Base-by-base conservation (phyloP, 2,113 vertebrate genomes). In the Brienomyrus longianalis region DNA sequence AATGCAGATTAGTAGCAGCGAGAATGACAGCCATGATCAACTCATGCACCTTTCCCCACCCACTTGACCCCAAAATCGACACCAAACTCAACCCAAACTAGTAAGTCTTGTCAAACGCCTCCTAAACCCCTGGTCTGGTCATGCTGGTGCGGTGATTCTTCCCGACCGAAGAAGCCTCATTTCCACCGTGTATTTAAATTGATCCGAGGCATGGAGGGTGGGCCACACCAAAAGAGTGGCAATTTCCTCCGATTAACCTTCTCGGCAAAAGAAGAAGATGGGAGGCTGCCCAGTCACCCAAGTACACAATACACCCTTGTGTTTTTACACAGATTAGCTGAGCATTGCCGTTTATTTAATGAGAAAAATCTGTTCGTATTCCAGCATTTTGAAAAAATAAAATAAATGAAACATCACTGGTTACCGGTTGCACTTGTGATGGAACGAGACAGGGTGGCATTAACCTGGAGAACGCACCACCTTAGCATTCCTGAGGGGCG, bases 271-370 rank as follows among this genome's bases (percentile, higher is more conserved):
- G 45, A 47, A 77, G 45, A 15, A 83, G 77, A 39, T 6, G 27
- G 48, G n/a, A 27, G 51, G 35, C 27, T 50, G 21, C 54, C 31
- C 39, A 89, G 39, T 62, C n/a, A 45, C 52, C 39, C 48, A 31
- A 89, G 88, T 15, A 83, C 48, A 89, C 70, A 80, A 52, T n/a
- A 31, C 27, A 52, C 45, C 52, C 6, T 54, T 48, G 54, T 27
- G 89, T 80, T 84, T 89, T 85, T 85, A 84, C 17, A 47, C 59
- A 47, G 89, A 89, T 48, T 85, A 89, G 39, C 54, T 35, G 56
- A 27, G 10, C 31, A 39, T 89, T 35, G 21, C 2, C n/a, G 31
- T 62, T 85, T 89, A 89, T 89, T 59, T 47, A 9, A 89, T 89
- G 31, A 88, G 35, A 87, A 54, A 27, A 35, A 27, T 87, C 13